Evolutionary conservation across 1,140 invertebrate species (phyloP).

Genomic region (Apis dorsata): DNA sequence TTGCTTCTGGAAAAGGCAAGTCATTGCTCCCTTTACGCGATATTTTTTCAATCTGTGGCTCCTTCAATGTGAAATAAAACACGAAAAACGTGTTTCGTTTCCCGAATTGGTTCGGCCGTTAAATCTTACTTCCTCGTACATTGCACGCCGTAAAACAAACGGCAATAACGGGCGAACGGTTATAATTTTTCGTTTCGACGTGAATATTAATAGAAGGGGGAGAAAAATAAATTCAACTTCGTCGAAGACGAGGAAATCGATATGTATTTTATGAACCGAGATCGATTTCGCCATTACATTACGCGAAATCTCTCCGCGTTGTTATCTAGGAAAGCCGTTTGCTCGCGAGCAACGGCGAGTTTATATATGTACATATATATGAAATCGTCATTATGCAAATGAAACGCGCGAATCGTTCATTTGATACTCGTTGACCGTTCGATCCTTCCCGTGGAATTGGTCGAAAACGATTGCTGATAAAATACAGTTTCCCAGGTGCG

Average conservation of each 20-base stretch:
- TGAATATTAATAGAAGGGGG: background rate
- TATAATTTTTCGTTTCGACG: background rate
- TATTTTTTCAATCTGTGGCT: background rate
- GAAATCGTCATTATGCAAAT: constrained; percentile 61
- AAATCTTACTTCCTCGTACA: background rate
- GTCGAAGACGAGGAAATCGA: background rate
- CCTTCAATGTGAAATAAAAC: too few species aligned
- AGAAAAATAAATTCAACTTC: constrained; percentile 50
- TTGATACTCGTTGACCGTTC: constrained; percentile 58
- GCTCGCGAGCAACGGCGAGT: constrained; percentile 4
- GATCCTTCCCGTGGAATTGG: constrained; percentile 19
- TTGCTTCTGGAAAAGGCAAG: constrained; percentile 71
- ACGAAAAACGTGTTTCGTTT: background rate
- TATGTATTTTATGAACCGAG: constrained; percentile 3
- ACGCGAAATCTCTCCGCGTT: background rate
- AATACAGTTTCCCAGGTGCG: constrained; percentile 52
- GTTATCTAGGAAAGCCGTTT: background rate
- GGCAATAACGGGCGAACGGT: background rate
- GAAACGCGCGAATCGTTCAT: constrained; percentile 64
- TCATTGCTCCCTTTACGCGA: too few species aligned
- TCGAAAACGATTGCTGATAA: constrained; percentile 58
- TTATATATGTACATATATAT: constrained; percentile 54
- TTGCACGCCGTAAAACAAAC: constrained; percentile 6
- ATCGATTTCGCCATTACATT: constrained; percentile 38
- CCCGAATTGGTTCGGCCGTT: background rate